These are phyloP conservation scores for Probaryconus sp. DNA, from an alignment of 1,140 invertebrate genomes.

Conservation along the genomic window DNA sequence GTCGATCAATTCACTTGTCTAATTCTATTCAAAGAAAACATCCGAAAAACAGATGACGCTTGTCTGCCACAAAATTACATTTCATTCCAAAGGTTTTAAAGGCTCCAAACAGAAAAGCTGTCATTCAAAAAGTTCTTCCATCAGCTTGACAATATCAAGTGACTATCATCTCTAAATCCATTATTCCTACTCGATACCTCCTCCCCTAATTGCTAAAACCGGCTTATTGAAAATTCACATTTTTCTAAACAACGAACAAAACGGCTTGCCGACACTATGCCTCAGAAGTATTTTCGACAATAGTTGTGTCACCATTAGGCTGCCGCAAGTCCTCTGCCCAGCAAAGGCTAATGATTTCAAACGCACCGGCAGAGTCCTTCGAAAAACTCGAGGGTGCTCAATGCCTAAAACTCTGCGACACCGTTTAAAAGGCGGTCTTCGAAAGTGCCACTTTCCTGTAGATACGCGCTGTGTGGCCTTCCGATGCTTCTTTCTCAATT, in stretches of 20 bases:
- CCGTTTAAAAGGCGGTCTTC: conserved; percentile 3
- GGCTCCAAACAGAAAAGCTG: no score
- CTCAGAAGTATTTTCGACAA: conserved; percentile 32
- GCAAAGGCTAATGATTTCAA: conserved; percentile 38
- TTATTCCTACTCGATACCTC: conserved; percentile 13
- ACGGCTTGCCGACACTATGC: conserved; percentile 17
- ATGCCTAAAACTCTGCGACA: conserved; percentile 5
- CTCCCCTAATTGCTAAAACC: conserved; percentile 26
- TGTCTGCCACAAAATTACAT: no score
- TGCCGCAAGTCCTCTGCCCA: conserved; percentile 15
- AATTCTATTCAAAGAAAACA: no score
- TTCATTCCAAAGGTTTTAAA: no score
- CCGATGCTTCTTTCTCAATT: no score
- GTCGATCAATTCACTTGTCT: no score
- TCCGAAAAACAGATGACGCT: no score
- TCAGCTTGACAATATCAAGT: conserved; percentile 21
- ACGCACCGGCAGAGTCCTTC: conserved; percentile 24
- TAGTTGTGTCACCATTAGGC: conserved; percentile 43
- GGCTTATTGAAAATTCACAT: conserved; percentile 38
- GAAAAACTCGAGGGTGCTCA: conserved; percentile 10
- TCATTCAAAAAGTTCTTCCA: no score
- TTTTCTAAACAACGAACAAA: conserved; percentile 29
- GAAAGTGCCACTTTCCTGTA: conserved; percentile 27
- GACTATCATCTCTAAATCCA: conserved; percentile 22
- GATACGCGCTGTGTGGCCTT: conserved; percentile 25